Base-by-base conservation (phyloP, 2,113 vertebrate genomes). In the Callipepla squamata region DNA sequence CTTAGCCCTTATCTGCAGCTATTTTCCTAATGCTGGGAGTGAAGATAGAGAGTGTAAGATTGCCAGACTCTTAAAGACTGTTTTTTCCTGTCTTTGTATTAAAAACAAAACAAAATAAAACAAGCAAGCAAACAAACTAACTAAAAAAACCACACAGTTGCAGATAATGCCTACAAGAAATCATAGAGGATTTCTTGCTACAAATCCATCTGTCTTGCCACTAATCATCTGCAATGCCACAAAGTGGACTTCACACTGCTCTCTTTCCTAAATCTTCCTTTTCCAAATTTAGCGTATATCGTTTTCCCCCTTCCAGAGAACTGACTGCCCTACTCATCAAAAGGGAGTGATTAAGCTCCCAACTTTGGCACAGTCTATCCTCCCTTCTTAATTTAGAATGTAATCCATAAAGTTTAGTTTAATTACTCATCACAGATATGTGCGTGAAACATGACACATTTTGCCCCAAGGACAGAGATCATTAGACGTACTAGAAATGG, bases 401-500 rank as follows among this genome's bases (percentile, higher is more conserved):
- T 77, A 2, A 90, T 74, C 65, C 74, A 51, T 85, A 88, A 94
- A 88, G 42, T 74, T 93, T 80, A 65, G 65, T 63, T 88, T 70
- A 90, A 92, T 73, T 88, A 77, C 28, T 85, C 40, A 55, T 80
- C 73, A 62, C 47, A 80, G 69, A 77, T 47, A 48, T 59, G 20
- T 1, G 36, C 48, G 50, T 69, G 68, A 53, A 2, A 3, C 2
- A 10, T 62, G 63, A 88, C 76, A 3, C 30, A 66, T 32, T 34
- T 3, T 86, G 65, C 61, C 69, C 38, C 42, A 62, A 89, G 66
- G 84, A 93, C 57, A 84, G 47, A 84, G 44, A 78, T 89, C n/a
- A 75, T n/a, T 65, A 76, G 72, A 10, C 5, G n/a, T 65, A 28
- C 61, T 80, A 3, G 57, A 18, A 75, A 22, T 9, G 13, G 66